Conservation (phyloP, 2,797 vertebrate species). For the Synanceia verrucosa region DNA sequence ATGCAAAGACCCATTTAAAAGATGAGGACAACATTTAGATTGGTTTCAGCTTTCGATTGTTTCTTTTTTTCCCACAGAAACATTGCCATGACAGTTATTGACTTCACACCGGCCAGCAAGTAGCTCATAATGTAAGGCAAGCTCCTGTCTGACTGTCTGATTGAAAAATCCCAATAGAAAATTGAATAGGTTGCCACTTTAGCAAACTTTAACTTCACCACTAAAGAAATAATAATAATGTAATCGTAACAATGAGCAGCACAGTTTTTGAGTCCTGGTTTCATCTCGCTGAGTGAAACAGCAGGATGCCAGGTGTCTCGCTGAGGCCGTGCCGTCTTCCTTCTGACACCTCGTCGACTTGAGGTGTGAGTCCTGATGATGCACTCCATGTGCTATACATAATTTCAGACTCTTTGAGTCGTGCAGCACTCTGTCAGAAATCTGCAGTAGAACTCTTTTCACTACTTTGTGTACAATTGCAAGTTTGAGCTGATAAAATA, state of each 20-base stretch:
- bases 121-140: background rate
- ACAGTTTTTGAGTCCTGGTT: background rate
- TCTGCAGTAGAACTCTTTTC: conserved; percentile 2
- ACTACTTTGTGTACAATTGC: background rate
- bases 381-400: conserved; percentile 24
- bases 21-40: conserved; percentile 1
- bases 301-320: conserved; percentile 25
- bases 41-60: conserved; percentile 12
- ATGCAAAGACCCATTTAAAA: conserved; percentile 29
- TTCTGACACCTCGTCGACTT: conserved; percentile 29
- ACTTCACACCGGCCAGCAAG: conserved; percentile 19
- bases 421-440: conserved; percentile 6
- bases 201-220: background rate
- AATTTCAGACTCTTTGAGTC: conserved; percentile 12
- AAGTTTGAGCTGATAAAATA: conserved; percentile 1
- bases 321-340: conserved; percentile 24
- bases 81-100: conserved; percentile 24
- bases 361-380: conserved; percentile 38
- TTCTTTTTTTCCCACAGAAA: conserved; percentile 34
- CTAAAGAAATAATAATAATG: background rate
- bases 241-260: background rate
- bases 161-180: conserved; percentile 17
- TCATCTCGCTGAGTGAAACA: conserved; percentile 27
- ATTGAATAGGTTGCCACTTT: background rate
- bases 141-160: conserved; percentile 19